Base-by-base conservation (phyloP, 2,888 invertebrate species). In the Tribolium freemani region DNA sequence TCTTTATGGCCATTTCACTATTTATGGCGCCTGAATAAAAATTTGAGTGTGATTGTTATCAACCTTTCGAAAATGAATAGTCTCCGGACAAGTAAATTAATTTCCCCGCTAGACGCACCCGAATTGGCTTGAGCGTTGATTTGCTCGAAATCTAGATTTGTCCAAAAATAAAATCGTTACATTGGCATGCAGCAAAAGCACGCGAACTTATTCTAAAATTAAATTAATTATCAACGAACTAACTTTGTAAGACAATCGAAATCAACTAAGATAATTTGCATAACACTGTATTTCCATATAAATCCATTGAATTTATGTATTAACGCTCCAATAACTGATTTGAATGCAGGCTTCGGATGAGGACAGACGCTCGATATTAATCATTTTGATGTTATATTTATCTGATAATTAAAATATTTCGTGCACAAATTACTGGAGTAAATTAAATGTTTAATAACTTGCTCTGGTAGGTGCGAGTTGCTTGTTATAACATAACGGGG, bases 191-290 rank as follows among this genome's bases (percentile, higher is more conserved):
- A 48, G 26, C 26, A 26, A 5, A 26, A 48, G 8, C 58, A 58
- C 58, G 58, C 58, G 44, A 58, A 16, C 45, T 44, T 20, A 58
- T 58, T 58, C 58, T 58, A 58, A 58, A 58, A 13, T 58, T 58
- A 58, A 13, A 31, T 44, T 58, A 44, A 44, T 58, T 58, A 58
- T 58, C 44, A 58, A 58, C 44, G 8, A 58, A 58, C 45, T 16
- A 16, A 38, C 10, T 44, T 44, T 13, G 58, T 31, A 44, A 53
- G 58, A 61, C 61, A 61, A 61, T 48, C 46, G n/a, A 61, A 61
- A 61, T 48, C 46, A 21, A 61, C 21, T n/a, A 46, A 48, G 61
- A 13, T 46, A 21, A 61, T 61, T 61, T 61, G 48, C 61, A 61
- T 61, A 48, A 58, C 38, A 11, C 58, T 58, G 44, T 38, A 58